Evolutionary conservation across 2,888 invertebrate genomes (phyloP), one percentile per base, ranked within the genome.

Genomic region (Drosophila dives): DNA sequence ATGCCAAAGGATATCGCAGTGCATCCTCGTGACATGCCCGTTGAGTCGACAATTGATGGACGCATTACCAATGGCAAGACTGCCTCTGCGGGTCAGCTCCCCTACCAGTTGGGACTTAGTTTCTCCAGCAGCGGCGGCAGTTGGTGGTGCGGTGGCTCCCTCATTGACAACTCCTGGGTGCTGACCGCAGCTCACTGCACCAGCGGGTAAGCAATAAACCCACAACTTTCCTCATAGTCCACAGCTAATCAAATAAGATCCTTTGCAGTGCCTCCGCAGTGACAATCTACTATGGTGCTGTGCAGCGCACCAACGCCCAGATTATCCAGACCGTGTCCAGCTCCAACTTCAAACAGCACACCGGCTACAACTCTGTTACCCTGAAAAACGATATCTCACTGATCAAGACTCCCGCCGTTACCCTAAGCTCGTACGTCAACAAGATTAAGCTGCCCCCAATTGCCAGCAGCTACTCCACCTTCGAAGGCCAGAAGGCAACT

Each of bases 341-440:
- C 67, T 63, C 63, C n/a, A 77, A 75, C 42, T 90, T 92, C 50
- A 74, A 90, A 23, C 92, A 93, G 45, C 94, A 94, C 70, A 86
- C 91, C 59, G 81, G 86, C 45, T 92, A 83, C 70, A 89, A 86
- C 75, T 77, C 86, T 1, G 5, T 23, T 2, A 12, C 73, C 7
- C 65, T 91, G 65, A 63, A 55, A 29, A 89, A 92, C 71, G 92
- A 92, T 51, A 92, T 92, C 62, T 86, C 91, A 0, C 66, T 92
- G 49, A 90, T 92, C 68, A 73, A 74, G 48, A 80, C 89, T 4
- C 76, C 78, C 5, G 2, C 69, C 0, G 79, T 90, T 0, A 0
- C 42, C 26, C 86, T 72, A 59, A 54, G 74, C 17, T 6, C 33
- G 8, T 1, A 15, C 17, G 78, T 89, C 50, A 75, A 75, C 3